These are phyloP conservation scores for Drosophila vallismaia DNA, from an alignment of 2,888 invertebrate genomes.

Conservation along the genomic window DNA sequence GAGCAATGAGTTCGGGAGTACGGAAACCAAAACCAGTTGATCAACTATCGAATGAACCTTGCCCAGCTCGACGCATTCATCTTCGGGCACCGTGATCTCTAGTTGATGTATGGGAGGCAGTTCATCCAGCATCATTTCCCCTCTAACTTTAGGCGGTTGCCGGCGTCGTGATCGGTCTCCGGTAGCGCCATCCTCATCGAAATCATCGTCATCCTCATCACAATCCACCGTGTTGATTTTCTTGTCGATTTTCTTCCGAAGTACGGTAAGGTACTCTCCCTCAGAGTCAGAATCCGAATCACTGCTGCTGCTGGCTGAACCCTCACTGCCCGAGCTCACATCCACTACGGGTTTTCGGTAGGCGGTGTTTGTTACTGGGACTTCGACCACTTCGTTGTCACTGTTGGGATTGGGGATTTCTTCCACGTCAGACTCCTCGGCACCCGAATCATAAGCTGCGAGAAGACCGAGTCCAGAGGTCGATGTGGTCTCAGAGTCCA, in stretches of 20 bases:
- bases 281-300: slow-evolving; percentile 68
- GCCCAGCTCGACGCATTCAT: slow-evolving; percentile 90
- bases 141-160: slow-evolving; percentile 79
- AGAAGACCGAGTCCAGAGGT: slow-evolving; percentile 73
- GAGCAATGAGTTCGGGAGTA: slow-evolving; percentile 89
- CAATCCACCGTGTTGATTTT: slow-evolving; percentile 66
- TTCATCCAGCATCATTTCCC: slow-evolving; percentile 86
- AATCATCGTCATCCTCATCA: slow-evolving; percentile 73
- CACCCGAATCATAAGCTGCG: slow-evolving; percentile 75
- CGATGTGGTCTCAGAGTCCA: not conserved
- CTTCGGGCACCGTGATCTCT: slow-evolving; percentile 90
- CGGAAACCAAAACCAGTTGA: slow-evolving; percentile 89
- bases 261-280: slow-evolving; percentile 71
- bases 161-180: slow-evolving; percentile 53
- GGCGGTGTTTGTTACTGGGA: slow-evolving; percentile 49
- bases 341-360: slow-evolving; percentile 72
- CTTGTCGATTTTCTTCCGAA: slow-evolving; percentile 74
- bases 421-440: slow-evolving; percentile 55
- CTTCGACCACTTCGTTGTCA: slow-evolving; percentile 74
- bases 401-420: slow-evolving; percentile 23
- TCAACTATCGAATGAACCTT: slow-evolving; percentile 89
- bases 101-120: slow-evolving; percentile 93
- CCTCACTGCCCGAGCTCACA: slow-evolving; percentile 69
- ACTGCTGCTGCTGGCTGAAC: slow-evolving; percentile 43
- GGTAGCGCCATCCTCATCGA: slow-evolving; percentile 62